Evolutionary conservation across 2,888 invertebrate genomes (phyloP).

Genomic region (Drosophila affinis): DNA sequence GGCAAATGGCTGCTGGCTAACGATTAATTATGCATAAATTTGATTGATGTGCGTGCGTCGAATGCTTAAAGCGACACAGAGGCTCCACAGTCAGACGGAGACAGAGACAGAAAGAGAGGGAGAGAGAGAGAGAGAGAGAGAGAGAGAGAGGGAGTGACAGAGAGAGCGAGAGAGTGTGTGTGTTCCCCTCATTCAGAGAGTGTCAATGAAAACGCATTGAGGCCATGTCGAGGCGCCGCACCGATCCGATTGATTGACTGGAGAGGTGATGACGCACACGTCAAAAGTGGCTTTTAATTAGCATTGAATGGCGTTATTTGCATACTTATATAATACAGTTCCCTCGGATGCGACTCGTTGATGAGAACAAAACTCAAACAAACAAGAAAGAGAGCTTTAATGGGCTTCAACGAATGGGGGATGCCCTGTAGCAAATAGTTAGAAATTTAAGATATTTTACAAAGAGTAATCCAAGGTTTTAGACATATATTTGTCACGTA

Average conservation of each 20-base stretch:
- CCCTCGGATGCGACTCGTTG: slow-evolving; percentile 5
- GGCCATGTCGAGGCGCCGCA: neutral
- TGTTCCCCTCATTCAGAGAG: slow-evolving; percentile 1
- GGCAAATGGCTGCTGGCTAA: slow-evolving; percentile 18
- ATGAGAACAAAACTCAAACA: neutral
- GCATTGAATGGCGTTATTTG: slow-evolving; percentile 61
- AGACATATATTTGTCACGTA: too few species aligned
- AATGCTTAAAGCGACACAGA: slow-evolving; percentile 37
- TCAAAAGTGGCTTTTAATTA: slow-evolving; percentile 61
- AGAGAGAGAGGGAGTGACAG: too few species aligned
- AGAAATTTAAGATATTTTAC: neutral
- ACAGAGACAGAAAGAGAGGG: neutral
- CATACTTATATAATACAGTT: slow-evolving; percentile 41
- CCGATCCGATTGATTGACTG: slow-evolving; percentile 18
- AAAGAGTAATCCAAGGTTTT: neutral
- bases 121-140: too few species aligned
- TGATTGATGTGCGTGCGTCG: slow-evolving; percentile 74
- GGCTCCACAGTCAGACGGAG: neutral
- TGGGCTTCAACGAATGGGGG: neutral
- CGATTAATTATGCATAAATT: slow-evolving; percentile 75
- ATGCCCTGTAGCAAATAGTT: neutral
- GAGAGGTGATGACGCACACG: slow-evolving; percentile 52
- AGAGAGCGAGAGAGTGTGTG: neutral
- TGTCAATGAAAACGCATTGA: slow-evolving; percentile 27
- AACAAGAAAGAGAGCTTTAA: neutral